A percentile compares a stretch with the other conserved stretches of the same genome.
Conservation (phyloP, 2,888 invertebrate species). For the Hemicrepidius hirtus region DNA sequence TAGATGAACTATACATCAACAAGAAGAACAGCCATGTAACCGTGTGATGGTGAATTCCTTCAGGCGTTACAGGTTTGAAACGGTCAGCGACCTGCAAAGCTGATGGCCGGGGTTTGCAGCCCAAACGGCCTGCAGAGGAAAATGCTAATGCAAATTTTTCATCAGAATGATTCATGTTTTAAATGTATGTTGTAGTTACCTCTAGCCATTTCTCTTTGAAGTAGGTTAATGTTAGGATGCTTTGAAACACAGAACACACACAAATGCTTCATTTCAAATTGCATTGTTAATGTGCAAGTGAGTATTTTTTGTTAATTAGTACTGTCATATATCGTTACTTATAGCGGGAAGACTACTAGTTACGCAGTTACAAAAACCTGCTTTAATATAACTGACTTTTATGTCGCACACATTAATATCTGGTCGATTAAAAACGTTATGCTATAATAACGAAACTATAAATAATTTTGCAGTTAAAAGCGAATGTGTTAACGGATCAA, state of each 20-base stretch:
- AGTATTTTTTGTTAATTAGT: not conserved
- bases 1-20: constrained; percentile 33
- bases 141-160: not conserved
- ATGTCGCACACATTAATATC: constrained; percentile 6
- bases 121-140: constrained; percentile 17
- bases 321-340: not conserved
- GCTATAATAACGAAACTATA: constrained; percentile 17
- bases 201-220: not conserved
- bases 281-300: not conserved
- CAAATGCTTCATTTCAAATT: not conserved
- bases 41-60: constrained; percentile 52
- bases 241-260: constrained; percentile 3
- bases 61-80: constrained; percentile 55
- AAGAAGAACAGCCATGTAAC: constrained; percentile 39
- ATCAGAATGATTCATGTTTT: too few relatives aligned
- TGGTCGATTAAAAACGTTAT: constrained; percentile 12
- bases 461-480: constrained; percentile 21
- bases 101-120: constrained; percentile 40
- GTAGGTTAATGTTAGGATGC: constrained; percentile 20
- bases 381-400: constrained; percentile 10
- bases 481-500: constrained; percentile 10
- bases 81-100: constrained; percentile 55
- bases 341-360: not conserved
- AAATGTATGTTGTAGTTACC: not conserved
- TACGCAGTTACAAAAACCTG: constrained; percentile 32